Percentiles rank a stretch among this genome's conserved stretches.
Evolutionary conservation across 2,888 invertebrate genomes (phyloP).

Genomic region (Ommatoiulus sabulosus): DNA sequence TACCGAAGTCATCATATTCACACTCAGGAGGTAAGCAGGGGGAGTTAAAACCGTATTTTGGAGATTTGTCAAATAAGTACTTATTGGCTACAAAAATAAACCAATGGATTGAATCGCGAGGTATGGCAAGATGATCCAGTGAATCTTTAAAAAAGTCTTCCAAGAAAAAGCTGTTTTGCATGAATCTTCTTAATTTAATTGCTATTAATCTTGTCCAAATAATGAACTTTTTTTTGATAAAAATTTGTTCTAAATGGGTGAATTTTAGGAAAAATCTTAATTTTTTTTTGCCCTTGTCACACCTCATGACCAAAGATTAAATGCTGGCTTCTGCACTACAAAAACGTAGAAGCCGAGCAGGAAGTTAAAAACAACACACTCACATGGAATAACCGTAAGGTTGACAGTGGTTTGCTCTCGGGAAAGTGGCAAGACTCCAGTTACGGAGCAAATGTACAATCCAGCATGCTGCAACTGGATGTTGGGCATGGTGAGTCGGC

Average conservation of each 20-base stretch:
- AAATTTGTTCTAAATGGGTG: too few relatives aligned
- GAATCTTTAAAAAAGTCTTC: too few relatives aligned
- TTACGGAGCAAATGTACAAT: conserved; percentile 85
- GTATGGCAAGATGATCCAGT: background rate
- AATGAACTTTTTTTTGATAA: too few relatives aligned
- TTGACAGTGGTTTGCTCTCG: conserved; percentile 71
- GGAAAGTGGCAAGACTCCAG: conserved; percentile 73
- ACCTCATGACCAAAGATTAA: background rate
- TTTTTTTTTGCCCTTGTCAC: background rate
- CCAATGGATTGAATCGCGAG: background rate
- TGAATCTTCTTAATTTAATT: too few relatives aligned
- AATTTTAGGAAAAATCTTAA: too few relatives aligned
- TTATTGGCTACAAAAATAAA: background rate
- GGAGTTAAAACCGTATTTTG: background rate
- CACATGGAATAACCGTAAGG: conserved; percentile 82
- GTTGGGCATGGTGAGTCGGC: conserved; percentile 87
- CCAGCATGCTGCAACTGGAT: conserved; percentile 82
- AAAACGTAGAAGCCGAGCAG: background rate
- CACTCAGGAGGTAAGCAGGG: background rate
- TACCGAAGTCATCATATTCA: background rate
- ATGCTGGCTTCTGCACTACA: background rate
- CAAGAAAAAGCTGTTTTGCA: too few relatives aligned
- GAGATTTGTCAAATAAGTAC: background rate
- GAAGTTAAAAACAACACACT: conserved; percentile 68
- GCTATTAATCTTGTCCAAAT: too few relatives aligned